Evolutionary conservation across 2,888 invertebrate genomes (phyloP).

Genomic region (Pheosia tremula): DNA sequence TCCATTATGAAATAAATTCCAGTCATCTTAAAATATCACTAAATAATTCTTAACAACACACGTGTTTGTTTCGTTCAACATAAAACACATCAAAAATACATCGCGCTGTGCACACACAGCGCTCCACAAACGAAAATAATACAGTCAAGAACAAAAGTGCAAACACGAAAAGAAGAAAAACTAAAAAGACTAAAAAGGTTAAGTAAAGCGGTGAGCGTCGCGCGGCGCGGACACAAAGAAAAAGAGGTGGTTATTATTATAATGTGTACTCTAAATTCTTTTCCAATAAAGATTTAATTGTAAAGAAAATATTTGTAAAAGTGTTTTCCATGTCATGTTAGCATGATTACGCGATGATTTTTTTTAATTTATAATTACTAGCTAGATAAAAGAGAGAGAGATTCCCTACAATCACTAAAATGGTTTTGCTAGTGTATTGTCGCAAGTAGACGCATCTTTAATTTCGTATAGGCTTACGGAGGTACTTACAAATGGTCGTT

Average conservation of each 20-base stretch:
- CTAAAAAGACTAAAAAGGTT: conserved; percentile 6
- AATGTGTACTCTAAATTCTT: not conserved
- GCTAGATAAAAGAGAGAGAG: too few species aligned
- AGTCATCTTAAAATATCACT: conserved; percentile 12
- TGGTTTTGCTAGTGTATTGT: too few species aligned
- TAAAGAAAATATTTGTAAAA: not conserved
- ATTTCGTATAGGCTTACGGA: too few species aligned
- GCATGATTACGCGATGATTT: too few species aligned
- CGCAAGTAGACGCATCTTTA: too few species aligned
- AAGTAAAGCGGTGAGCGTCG: not conserved
- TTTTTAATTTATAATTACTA: too few species aligned
- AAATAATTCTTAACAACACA: conserved; percentile 25
- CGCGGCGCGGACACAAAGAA: not conserved
- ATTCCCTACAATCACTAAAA: too few species aligned
- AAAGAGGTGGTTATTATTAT: not conserved
- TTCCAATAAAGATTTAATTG: not conserved
- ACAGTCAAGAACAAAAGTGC: conserved; percentile 47
- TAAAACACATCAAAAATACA: conserved; percentile 29
- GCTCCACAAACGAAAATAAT: conserved; percentile 35
- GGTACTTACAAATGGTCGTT: too few species aligned
- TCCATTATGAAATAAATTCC: not conserved
- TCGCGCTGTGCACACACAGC: conserved; percentile 35
- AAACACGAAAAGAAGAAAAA: conserved; percentile 25
- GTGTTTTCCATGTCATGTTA: too few species aligned
- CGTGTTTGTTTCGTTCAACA: conserved; percentile 31